Conservation (phyloP, 2,797 vertebrate species). For the Lophotriccus pileatus region DNA sequence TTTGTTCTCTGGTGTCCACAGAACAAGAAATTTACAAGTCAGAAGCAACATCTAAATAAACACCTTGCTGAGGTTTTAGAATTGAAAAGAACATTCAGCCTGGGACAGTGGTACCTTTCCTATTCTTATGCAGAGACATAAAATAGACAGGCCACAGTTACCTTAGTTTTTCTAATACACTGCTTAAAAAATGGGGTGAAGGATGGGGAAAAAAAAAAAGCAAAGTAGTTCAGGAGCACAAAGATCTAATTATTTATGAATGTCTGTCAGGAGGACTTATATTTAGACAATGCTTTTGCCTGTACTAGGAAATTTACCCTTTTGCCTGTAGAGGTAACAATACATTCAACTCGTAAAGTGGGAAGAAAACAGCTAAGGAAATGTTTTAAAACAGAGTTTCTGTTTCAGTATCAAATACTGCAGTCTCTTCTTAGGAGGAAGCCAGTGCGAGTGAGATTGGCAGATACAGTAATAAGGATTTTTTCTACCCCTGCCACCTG, state of each 20-base stretch:
- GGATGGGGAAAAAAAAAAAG: neutral
- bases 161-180: neutral
- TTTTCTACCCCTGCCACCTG: conserved; percentile 16
- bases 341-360: neutral
- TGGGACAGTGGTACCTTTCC: neutral
- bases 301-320: neutral
- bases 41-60: neutral
- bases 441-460: neutral
- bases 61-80: neutral
- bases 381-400: neutral
- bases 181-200: neutral
- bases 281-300: neutral
- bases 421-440: neutral
- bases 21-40: neutral
- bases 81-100: neutral
- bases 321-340: neutral
- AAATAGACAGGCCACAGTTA: neutral
- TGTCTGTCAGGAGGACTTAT: neutral
- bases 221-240: neutral
- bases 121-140: neutral
- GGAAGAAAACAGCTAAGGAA: neutral
- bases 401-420: neutral
- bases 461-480: neutral
- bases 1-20: neutral
- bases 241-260: neutral